These are phyloP conservation scores for Penaeus chinensis DNA, from an alignment of 1,140 invertebrate genomes.

Conservation along the genomic window DNA sequence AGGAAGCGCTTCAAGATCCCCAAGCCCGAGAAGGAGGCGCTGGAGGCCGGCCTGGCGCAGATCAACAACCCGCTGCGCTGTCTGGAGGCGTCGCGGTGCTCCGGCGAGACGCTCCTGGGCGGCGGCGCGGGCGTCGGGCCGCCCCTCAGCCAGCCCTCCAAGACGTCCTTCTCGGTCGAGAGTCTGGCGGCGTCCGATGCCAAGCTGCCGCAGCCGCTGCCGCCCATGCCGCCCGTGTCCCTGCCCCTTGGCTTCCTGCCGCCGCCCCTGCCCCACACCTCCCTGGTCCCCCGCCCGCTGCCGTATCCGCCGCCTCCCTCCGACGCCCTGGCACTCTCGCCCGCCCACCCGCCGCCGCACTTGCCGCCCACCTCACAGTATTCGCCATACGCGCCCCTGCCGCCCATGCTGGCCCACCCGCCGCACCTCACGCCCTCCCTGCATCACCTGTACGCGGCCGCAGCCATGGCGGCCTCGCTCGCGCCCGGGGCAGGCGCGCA, in stretches of 20 bases:
- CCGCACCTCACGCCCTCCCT: conserved; percentile 52
- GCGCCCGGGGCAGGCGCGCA: conserved; percentile 32
- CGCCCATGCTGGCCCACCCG: conserved; percentile 46
- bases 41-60: conserved; percentile 76
- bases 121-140: not conserved
- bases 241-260: conserved; percentile 45
- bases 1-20: conserved; percentile 67
- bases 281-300: conserved; percentile 25
- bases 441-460: conserved; percentile 57
- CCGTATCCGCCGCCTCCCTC: conserved; percentile 23
- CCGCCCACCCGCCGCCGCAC: conserved; percentile 37
- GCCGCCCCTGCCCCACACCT: conserved; percentile 27
- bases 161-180: conserved; percentile 60
- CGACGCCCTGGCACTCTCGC: conserved; percentile 24
- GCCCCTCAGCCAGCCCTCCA: conserved; percentile 28
- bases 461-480: conserved; percentile 52
- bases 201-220: conserved; percentile 49
- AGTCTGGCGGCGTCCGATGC: conserved; percentile 61
- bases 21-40: conserved; percentile 81
- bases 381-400: conserved; percentile 38
- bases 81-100: conserved; percentile 44
- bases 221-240: conserved; percentile 47
- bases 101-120: conserved; percentile 34
- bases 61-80: conserved; percentile 52
- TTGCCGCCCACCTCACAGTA: conserved; percentile 36